Percentiles rank a stretch among this genome's conserved stretches.
phyloP scores from a whole-genome alignment of 1,140 invertebrate species.

The Harlomillsia oculata region DNA sequence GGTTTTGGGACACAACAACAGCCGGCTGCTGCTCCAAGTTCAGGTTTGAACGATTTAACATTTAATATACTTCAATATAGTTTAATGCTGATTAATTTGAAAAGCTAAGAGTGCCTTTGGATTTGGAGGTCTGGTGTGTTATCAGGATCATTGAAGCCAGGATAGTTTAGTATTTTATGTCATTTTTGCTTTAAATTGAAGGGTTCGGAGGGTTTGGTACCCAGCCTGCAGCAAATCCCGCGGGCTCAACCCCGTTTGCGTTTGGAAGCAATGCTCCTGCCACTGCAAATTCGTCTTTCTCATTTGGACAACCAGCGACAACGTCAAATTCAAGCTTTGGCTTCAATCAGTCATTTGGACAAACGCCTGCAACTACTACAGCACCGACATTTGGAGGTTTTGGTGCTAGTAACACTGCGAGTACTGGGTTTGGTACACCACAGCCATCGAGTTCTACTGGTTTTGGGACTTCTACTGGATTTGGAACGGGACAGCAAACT shows the following conservation, averaged over 20 bases:
- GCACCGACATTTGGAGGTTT: slow-evolving; percentile 25
- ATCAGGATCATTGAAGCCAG: neutral
- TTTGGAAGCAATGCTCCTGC: neutral
- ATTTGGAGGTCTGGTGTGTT: neutral
- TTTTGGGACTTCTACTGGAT: neutral
- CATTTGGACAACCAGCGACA: neutral
- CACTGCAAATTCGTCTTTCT: neutral
- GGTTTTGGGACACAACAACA: slow-evolving; percentile 33
- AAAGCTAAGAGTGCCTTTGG: neutral
- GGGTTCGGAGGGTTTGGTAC: neutral
- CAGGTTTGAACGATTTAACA: neutral
- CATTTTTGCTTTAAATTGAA: neutral
- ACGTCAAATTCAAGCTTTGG: slow-evolving; percentile 13
- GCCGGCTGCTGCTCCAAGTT: slow-evolving; percentile 35
- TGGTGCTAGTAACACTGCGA: too few species aligned
- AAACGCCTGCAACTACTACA: neutral
- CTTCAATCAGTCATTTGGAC: neutral
- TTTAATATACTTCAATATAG: neutral
- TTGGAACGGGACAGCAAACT: neutral
- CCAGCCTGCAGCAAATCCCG: neutral
- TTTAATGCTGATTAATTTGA: neutral
- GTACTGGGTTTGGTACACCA: neutral
- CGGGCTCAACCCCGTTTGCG: neutral
- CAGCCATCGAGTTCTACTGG: neutral
- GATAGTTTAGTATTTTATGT: neutral